Evolutionary conservation across 2,888 invertebrate genomes (phyloP).

Genomic region (Piscicola geometra): DNA sequence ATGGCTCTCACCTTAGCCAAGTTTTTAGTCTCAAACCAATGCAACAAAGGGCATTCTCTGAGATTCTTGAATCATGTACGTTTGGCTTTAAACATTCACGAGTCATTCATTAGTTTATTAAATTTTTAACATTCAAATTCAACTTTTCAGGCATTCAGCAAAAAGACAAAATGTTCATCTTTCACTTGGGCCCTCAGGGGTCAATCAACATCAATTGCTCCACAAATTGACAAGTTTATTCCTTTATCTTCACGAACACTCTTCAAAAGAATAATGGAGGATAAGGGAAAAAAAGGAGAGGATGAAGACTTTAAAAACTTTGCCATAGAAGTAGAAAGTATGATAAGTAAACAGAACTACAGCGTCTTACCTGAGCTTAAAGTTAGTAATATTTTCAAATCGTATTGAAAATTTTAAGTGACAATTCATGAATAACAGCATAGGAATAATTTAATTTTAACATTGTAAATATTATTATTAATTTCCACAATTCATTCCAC

Average conservation of each 20-base stretch:
- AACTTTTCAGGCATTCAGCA: background rate
- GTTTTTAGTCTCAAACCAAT: background rate
- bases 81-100: background rate
- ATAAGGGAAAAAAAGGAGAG: background rate
- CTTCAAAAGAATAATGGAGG: background rate
- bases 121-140: background rate
- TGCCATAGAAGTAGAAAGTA: background rate
- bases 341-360: background rate
- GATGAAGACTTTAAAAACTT: background rate
- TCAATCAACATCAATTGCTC: background rate
- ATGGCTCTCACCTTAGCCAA: constrained; percentile 14
- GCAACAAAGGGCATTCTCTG: background rate
- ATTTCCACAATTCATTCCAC: no score
- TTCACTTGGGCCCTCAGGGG: background rate
- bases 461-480: no score
- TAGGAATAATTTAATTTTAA: no score
- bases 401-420: no score
- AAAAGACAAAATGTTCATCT: background rate
- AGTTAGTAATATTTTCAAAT: no score
- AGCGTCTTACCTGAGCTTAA: constrained; percentile 3
- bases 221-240: constrained; percentile 7
- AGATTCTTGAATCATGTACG: background rate
- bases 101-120: background rate
- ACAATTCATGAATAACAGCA: no score
- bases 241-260: background rate